These are phyloP conservation scores for Danionella dracula DNA, from an alignment of 2,797 vertebrate genomes.

Conservation along the genomic window DNA sequence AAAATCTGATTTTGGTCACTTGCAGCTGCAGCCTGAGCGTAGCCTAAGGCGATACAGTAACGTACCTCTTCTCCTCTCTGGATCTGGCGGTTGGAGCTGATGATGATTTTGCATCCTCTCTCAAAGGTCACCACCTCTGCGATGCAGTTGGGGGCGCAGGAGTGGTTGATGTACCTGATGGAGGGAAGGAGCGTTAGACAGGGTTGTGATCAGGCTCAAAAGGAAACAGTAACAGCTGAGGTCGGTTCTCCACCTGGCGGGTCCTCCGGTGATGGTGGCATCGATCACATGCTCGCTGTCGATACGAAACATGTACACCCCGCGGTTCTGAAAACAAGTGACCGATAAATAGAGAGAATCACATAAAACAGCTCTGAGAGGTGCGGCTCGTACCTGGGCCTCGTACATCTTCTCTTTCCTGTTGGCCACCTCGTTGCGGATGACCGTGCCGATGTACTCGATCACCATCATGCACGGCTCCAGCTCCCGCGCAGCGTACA, in stretches of 20 bases:
- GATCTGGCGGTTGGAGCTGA: conserved; percentile 92
- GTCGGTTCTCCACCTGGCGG: conserved; percentile 85
- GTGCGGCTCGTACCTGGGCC: conserved; percentile 76
- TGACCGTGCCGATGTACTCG: conserved; percentile 95
- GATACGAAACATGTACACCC: conserved; percentile 98
- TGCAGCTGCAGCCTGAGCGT: no score
- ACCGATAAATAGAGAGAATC: neutral
- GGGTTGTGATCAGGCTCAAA: neutral
- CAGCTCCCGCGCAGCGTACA: conserved; percentile 94
- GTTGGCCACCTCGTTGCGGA: conserved; percentile 94
- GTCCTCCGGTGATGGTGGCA: conserved; percentile 91
- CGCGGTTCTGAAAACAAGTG: conserved; percentile 83
- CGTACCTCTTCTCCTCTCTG: conserved; percentile 95
- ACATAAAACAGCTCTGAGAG: neutral
- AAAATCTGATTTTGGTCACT: no score
- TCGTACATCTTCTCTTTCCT: conserved; percentile 94
- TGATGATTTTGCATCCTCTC: conserved; percentile 95
- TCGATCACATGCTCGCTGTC: conserved; percentile 94
- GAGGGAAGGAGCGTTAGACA: neutral
- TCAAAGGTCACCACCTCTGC: conserved; percentile 94
- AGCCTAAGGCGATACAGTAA: no score
- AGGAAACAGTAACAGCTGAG: neutral
- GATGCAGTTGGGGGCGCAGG: conserved; percentile 92
- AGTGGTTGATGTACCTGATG: conserved; percentile 95
- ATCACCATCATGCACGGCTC: conserved; percentile 99